These are phyloP conservation scores for Crambe crambe DNA, from an alignment of 37 sponge, comb jelly and placozoan species.

Conservation along the genomic window DNA sequence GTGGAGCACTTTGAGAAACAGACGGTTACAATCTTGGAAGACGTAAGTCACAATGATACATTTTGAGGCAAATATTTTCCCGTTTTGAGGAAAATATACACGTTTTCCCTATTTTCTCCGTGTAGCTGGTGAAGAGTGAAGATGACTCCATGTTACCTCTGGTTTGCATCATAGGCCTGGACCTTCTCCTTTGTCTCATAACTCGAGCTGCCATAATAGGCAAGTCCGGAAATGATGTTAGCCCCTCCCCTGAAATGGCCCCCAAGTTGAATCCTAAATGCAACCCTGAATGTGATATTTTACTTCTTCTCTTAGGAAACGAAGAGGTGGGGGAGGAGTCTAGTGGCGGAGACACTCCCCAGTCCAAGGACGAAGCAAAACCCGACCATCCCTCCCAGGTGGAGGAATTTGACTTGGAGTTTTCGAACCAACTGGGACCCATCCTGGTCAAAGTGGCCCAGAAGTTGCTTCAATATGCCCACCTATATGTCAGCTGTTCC, in stretches of 20 bases:
- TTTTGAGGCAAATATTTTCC: neutral
- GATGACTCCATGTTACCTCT: slow-evolving; percentile 26
- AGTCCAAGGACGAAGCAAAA: slow-evolving; percentile 3
- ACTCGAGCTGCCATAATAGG: slow-evolving; percentile 21
- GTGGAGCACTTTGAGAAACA: slow-evolving; percentile 54
- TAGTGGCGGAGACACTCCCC: neutral
- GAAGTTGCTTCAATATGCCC: slow-evolving; percentile 25
- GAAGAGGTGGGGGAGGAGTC: neutral
- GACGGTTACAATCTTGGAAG: slow-evolving; percentile 8
- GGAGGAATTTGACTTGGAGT: neutral
- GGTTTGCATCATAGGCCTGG: slow-evolving; percentile 32
- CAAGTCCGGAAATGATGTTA: too few species aligned
- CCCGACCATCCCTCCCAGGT: neutral
- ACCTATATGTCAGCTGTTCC: slow-evolving; percentile 13
- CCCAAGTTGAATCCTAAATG: too few species aligned
- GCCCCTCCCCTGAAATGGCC: neutral
- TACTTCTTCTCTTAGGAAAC: neutral
- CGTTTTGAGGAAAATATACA: too few species aligned
- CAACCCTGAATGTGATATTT: neutral
- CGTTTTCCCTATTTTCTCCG: neutral
- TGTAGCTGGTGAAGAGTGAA: slow-evolving; percentile 4
- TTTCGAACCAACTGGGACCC: slow-evolving; percentile 10
- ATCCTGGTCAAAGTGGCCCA: slow-evolving; percentile 28
- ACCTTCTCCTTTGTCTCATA: slow-evolving; percentile 51
- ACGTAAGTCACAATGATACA: slow-evolving; percentile 6